Evolutionary conservation across 2,888 invertebrate genomes (phyloP).

Genomic region (Hypena proboscidalis): DNA sequence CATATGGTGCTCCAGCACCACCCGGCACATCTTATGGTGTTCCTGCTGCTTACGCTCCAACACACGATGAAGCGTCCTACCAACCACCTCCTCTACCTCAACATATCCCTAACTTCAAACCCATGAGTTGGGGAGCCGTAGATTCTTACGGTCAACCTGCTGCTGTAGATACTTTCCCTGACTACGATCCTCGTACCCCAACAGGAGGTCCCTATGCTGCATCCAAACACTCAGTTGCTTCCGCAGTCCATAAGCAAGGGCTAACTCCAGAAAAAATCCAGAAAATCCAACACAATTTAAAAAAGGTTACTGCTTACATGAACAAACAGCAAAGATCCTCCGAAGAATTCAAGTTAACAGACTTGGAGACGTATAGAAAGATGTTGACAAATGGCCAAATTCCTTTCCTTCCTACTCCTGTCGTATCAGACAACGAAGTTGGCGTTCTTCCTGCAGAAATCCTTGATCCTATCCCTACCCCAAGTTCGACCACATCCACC

Average conservation of each 20-base stretch:
- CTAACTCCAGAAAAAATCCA: slow-evolving; percentile 72
- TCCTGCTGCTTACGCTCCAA: slow-evolving; percentile 15
- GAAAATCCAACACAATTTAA: slow-evolving; percentile 71
- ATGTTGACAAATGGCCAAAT: slow-evolving; percentile 63
- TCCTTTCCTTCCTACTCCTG: slow-evolving; percentile 68
- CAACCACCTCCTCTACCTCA: slow-evolving; percentile 71
- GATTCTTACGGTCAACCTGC: slow-evolving; percentile 79
- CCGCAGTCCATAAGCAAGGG: slow-evolving; percentile 50
- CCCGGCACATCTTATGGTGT: neutral
- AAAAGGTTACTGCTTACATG: slow-evolving; percentile 64
- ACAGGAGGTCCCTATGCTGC: slow-evolving; percentile 56
- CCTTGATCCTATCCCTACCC: slow-evolving; percentile 60
- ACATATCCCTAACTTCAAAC: slow-evolving; percentile 62
- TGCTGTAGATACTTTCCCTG: slow-evolving; percentile 60
- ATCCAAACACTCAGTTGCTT: slow-evolving; percentile 58
- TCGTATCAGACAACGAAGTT: slow-evolving; percentile 73
- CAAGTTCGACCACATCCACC: slow-evolving; percentile 49
- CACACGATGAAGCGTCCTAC: slow-evolving; percentile 39
- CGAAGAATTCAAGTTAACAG: slow-evolving; percentile 61
- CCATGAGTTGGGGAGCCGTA: slow-evolving; percentile 72
- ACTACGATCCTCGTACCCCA: slow-evolving; percentile 64
- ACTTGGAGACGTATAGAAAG: slow-evolving; percentile 56
- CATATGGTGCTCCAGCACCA: slow-evolving; percentile 2
- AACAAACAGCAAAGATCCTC: slow-evolving; percentile 70
- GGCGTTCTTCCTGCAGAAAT: slow-evolving; percentile 75